Evolutionary conservation across 2,888 invertebrate species (phyloP).

Genomic region (Eubasilissa splendida): DNA sequence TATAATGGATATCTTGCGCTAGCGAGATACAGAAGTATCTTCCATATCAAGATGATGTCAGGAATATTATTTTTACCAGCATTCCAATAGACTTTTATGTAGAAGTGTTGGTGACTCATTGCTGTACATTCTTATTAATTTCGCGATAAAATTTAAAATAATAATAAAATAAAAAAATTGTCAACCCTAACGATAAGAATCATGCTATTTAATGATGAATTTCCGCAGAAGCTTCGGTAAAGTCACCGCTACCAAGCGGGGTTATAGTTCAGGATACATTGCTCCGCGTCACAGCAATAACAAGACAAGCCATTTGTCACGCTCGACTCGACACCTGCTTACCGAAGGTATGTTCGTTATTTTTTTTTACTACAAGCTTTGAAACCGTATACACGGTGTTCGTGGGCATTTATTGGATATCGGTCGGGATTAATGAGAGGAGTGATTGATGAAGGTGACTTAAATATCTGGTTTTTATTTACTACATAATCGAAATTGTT

Average conservation of each 20-base stretch:
- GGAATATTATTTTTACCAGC: no score
- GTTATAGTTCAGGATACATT: slow-evolving; percentile 49
- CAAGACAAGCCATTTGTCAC: slow-evolving; percentile 58
- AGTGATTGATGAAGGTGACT: not conserved
- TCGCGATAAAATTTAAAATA: no score
- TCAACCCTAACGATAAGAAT: no score
- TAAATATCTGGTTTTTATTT: not conserved
- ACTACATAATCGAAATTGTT: no score
- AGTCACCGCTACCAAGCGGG: slow-evolving; percentile 32
- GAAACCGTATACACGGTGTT: not conserved
- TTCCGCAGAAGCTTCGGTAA: slow-evolving; percentile 22
- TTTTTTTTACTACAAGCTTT: slow-evolving; percentile 2
- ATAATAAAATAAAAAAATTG: no score
- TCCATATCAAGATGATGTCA: no score
- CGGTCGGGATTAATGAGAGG: slow-evolving; percentile 1
- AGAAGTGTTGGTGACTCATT: no score
- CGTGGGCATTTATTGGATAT: slow-evolving; percentile 9
- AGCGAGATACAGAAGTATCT: no score
- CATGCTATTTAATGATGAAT: slow-evolving; percentile 26
- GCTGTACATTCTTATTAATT: no score
- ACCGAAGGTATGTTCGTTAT: slow-evolving; percentile 32
- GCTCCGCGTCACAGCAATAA: slow-evolving; percentile 56
- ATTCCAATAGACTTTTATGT: no score
- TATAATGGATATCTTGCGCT: no score
- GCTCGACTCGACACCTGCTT: slow-evolving; percentile 54